Conservation (phyloP, 2,113 vertebrate species). For the Dromiciops gliroides region DNA sequence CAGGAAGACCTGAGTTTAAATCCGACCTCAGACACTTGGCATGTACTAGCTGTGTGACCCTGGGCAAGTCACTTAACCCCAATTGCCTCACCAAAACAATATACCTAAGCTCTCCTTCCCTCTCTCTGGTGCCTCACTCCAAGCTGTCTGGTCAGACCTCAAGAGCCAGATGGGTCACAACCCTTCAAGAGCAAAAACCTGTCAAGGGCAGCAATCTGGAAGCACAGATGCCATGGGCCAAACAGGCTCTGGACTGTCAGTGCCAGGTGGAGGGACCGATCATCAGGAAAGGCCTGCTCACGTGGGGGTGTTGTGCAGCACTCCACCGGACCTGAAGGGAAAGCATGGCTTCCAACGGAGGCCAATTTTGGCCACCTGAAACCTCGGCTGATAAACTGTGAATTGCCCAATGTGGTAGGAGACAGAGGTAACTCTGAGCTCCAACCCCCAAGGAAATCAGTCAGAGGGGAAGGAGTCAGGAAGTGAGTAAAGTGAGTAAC, state of each 20-base stretch:
- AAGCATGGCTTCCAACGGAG: background rate
- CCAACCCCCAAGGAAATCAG: background rate
- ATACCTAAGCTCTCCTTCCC: too few species aligned
- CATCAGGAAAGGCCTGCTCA: background rate
- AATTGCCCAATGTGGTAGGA: background rate
- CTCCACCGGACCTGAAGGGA: background rate
- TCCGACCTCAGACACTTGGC: too few species aligned
- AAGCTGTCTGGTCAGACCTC: too few species aligned
- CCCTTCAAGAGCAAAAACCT: background rate
- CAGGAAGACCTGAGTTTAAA: too few species aligned
- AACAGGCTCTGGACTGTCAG: background rate
- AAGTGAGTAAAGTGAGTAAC: background rate
- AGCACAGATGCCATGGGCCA: background rate
- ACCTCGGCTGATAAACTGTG: background rate
- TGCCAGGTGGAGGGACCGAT: background rate
- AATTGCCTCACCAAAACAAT: too few species aligned
- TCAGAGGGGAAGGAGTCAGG: background rate
- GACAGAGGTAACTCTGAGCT: background rate
- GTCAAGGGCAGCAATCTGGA: background rate
- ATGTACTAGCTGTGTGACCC: too few species aligned
- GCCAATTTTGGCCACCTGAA: background rate
- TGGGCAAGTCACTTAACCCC: too few species aligned
- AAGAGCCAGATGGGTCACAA: too few species aligned
- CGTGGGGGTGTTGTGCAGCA: background rate
- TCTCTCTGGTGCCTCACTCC: too few species aligned